phyloP scores from a whole-genome alignment of 2,888 invertebrate species.

The Encarsia formosa region DNA sequence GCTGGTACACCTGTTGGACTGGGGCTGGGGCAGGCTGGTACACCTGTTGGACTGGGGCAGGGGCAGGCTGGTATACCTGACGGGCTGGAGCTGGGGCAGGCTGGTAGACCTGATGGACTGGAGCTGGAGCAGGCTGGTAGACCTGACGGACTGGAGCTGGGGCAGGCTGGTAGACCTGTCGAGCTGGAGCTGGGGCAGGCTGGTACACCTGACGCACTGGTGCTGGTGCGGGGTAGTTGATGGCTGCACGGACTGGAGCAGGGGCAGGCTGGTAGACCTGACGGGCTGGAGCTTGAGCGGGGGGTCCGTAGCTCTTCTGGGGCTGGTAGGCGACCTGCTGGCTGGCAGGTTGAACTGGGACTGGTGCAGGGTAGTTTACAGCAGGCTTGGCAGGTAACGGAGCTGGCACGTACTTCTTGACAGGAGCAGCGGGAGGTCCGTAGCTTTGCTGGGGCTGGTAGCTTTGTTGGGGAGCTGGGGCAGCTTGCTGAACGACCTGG shows the following conservation, averaged over 20 bases:
- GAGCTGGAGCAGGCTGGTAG: conserved; percentile 2
- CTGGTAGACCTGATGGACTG: not conserved
- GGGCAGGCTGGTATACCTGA: not conserved
- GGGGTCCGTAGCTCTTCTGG: not conserved
- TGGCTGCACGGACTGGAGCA: conserved; percentile 6
- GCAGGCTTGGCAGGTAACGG: not conserved
- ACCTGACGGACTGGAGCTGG: conserved; percentile 4
- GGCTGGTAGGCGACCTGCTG: not conserved
- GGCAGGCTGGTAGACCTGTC: not conserved
- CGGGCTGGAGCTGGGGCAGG: not conserved
- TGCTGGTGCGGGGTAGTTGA: conserved; percentile 7
- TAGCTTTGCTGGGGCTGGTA: conserved; percentile 2
- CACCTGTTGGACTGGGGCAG: not conserved
- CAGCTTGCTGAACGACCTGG: not conserved
- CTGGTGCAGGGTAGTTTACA: no score
- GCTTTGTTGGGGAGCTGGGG: not conserved
- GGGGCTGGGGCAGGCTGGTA: conserved; percentile 2
- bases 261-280: conserved; percentile 1
- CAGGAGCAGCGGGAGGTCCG: not conserved
- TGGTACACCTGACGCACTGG: not conserved
- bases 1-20: conserved; percentile 8
- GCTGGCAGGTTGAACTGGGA: no score
- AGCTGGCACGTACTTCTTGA: not conserved
- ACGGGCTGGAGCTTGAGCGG: not conserved
- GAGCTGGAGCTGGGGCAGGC: not conserved